Percentiles rank a stretch among this genome's conserved stretches.
Conservation (phyloP, 2,888 invertebrate species). For the Emmelina monodactyla region DNA sequence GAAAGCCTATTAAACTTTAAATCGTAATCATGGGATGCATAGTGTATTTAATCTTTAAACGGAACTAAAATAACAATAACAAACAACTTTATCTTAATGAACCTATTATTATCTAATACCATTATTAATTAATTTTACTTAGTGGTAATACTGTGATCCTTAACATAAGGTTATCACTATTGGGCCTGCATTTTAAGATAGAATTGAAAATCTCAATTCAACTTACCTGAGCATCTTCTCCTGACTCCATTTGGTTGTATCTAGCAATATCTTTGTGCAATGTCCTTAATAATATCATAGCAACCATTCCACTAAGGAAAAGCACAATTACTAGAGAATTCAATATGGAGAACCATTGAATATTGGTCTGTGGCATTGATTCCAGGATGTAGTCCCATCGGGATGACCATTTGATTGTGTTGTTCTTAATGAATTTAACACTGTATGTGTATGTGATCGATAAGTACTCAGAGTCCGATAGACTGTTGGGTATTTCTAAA, state of each 20-base stretch:
- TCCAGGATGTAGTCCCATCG: conserved; percentile 99
- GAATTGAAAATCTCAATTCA: too few species aligned
- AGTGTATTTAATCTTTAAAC: too few species aligned
- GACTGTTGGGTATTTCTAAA: conserved; percentile 73
- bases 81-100: too few species aligned
- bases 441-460: conserved; percentile 87
- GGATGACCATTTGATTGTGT: conserved; percentile 95
- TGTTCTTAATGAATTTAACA: conserved; percentile 79
- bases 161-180: too few species aligned
- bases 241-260: conserved; percentile 94
- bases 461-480: conserved; percentile 56
- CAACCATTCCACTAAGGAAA: conserved; percentile 98
- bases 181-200: too few species aligned
- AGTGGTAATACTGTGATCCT: too few species aligned
- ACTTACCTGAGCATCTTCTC: conserved; percentile 91
- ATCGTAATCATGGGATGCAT: too few species aligned
- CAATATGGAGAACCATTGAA: conserved; percentile 98
- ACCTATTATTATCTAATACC: too few species aligned
- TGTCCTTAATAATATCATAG: conserved; percentile 97
- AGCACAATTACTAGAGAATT: conserved; percentile 97
- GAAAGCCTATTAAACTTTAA: too few species aligned
- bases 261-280: conserved; percentile 98
- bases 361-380: conserved; percentile 97
- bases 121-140: too few species aligned
- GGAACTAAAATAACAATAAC: too few species aligned